Evolutionary conservation across 2,797 vertebrate genomes (phyloP).

Genomic region (Pangasius djambal): DNA sequence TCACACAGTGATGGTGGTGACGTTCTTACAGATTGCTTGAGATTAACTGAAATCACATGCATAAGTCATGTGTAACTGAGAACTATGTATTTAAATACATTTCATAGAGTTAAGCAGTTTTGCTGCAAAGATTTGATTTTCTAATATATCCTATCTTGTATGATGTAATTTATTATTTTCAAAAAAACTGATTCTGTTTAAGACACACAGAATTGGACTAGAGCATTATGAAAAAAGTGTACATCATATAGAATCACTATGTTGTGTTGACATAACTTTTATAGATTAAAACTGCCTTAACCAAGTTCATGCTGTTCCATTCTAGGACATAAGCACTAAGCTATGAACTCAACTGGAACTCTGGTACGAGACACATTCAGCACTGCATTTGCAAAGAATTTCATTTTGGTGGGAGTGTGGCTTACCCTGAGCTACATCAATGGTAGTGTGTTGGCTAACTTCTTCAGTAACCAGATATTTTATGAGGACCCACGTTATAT

Average conservation of each 20-base stretch:
- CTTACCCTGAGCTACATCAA: conserved; percentile 73
- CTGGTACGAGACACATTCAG: conserved; percentile 67
- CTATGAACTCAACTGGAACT: conserved; percentile 51
- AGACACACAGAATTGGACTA: background rate
- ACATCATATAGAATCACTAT: background rate
- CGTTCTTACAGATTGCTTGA: background rate
- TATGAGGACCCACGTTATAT: conserved; percentile 77
- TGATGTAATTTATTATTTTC: background rate
- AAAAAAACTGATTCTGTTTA: background rate
- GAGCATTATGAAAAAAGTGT: background rate
- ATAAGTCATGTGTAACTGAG: background rate
- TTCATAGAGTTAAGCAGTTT: background rate
- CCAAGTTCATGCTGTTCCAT: background rate
- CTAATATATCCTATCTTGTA: background rate
- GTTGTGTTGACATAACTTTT: background rate
- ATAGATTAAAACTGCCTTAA: background rate
- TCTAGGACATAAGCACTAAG: conserved; percentile 9
- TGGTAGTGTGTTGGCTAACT: conserved; percentile 65
- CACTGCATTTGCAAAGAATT: conserved; percentile 70
- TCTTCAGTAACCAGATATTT: conserved; percentile 72
- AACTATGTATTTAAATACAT: background rate
- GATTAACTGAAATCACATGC: background rate
- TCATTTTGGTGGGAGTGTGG: conserved; percentile 71
- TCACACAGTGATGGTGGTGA: background rate
- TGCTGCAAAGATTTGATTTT: background rate